These are phyloP conservation scores for Phainopepla nitens DNA, from an alignment of 2,113 vertebrate species.

Conservation along the genomic window DNA sequence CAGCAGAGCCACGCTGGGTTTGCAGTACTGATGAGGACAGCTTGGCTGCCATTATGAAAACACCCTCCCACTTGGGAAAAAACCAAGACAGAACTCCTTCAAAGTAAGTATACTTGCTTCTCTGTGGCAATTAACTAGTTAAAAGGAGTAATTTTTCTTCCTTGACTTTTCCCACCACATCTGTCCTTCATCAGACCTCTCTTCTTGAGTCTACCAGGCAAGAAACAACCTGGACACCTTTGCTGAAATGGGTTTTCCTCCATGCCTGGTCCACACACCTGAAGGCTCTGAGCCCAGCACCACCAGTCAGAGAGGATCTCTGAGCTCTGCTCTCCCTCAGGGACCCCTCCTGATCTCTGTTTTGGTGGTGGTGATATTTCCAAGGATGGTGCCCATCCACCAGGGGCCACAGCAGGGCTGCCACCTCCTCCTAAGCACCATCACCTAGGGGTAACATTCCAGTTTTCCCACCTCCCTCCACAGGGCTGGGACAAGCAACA, in stretches of 20 bases:
- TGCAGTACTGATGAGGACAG: neutral
- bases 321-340: neutral
- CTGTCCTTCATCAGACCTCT: neutral
- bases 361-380: neutral
- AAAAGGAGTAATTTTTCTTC: neutral
- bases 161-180: neutral
- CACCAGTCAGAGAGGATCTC: neutral
- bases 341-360: neutral
- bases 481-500: neutral
- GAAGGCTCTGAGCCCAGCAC: neutral
- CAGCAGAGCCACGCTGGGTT: rapidly evolving
- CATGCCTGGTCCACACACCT: rapidly evolving
- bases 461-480: neutral
- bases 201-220: neutral
- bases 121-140: neutral
- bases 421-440: neutral
- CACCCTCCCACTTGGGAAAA: neutral
- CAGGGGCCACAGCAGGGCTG: neutral
- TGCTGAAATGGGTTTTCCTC: neutral
- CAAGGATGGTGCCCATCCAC: neutral
- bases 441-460: rapidly evolving
- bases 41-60: neutral
- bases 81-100: neutral
- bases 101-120: neutral
- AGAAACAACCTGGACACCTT: neutral